Evolutionary conservation across 2,113 vertebrate genomes (phyloP).

Genomic region (Podiceps cristatus): DNA sequence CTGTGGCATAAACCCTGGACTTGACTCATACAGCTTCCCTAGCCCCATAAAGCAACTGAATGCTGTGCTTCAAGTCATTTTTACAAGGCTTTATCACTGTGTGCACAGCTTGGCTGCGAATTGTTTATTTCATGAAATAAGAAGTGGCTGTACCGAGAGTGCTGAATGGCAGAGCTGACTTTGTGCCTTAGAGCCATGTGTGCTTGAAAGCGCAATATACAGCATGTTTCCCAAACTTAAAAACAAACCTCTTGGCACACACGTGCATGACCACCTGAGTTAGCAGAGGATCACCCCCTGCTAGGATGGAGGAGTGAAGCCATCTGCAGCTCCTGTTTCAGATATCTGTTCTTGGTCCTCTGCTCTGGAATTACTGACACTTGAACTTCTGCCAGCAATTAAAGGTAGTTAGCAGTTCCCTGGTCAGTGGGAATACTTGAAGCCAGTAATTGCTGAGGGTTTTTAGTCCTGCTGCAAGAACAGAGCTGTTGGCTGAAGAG

Average conservation of each 20-base stretch:
- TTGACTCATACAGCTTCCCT: fast-evolving
- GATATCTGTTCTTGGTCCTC: neutral
- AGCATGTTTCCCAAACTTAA: neutral
- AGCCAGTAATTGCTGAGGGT: neutral
- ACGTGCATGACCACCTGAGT: neutral
- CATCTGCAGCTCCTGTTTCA: neutral
- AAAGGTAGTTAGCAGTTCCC: neutral
- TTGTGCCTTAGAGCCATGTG: neutral
- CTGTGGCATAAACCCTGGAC: neutral
- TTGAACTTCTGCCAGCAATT: neutral
- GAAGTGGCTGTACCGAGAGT: neutral
- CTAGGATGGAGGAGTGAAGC: neutral
- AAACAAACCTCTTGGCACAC: neutral
- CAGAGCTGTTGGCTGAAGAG: neutral
- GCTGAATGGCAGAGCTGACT: neutral
- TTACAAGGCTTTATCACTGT: neutral
- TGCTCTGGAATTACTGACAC: neutral
- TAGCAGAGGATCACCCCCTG: neutral
- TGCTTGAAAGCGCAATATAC: fast-evolving
- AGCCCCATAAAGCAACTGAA: neutral
- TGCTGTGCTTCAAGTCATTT: neutral
- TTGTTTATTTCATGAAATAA: neutral
- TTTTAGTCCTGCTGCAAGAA: neutral
- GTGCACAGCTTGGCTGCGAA: neutral
- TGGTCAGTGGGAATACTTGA: neutral